These are phyloP conservation scores for Mamestra brassicae DNA, from an alignment of 2,888 invertebrate genomes.

Conservation along the genomic window DNA sequence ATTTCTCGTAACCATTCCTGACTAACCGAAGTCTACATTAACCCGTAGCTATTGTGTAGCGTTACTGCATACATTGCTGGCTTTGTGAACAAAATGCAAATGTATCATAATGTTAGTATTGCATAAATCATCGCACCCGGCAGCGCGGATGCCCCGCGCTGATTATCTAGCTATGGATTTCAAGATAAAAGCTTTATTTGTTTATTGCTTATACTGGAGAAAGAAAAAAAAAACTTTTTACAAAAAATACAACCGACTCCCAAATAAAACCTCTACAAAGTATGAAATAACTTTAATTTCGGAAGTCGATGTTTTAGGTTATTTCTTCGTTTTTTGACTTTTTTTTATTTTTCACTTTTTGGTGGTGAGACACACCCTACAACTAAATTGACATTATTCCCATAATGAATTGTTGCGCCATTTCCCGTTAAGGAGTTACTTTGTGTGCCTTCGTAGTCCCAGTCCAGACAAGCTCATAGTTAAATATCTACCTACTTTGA, in stretches of 20 bases:
- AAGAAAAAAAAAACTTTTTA: conserved; percentile 11
- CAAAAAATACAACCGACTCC: no score
- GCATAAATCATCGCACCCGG: conserved; percentile 78
- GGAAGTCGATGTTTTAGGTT: no score
- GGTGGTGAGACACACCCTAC: no score
- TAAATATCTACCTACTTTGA: no score
- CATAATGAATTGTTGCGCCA: no score
- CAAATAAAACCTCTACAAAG: no score
- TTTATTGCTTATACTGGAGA: conserved; percentile 54
- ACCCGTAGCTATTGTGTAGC: conserved; percentile 68
- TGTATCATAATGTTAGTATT: conserved; percentile 79
- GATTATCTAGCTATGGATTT: conserved; percentile 81
- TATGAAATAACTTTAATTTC: no score
- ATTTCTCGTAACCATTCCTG: conserved; percentile 67
- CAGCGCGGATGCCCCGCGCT: conserved; percentile 77
- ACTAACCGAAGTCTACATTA: conserved; percentile 68
- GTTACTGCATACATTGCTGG: conserved; percentile 69
- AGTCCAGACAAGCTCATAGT: no score
- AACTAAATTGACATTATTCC: no score
- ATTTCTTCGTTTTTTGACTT: neutral
- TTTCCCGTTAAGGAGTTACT: no score
- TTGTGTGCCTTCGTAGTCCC: no score
- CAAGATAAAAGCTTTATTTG: conserved; percentile 77
- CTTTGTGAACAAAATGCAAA: conserved; percentile 82
- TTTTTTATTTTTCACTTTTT: no score